Conservation (phyloP, 2,113 vertebrate species). For the Burhinus oedicnemus region DNA sequence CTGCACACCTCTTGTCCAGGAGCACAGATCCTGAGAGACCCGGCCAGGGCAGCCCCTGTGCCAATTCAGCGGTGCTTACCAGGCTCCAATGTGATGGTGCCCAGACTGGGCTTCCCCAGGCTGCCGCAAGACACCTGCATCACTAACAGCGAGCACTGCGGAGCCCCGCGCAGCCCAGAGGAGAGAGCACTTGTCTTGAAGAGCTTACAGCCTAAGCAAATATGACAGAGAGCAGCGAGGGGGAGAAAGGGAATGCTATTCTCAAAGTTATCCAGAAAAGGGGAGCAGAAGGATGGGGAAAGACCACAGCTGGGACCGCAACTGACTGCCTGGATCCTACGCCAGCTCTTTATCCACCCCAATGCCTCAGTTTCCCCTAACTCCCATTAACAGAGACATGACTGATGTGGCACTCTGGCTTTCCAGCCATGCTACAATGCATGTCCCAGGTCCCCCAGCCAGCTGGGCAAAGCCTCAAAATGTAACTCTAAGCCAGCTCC, state of each 20-base stretch:
- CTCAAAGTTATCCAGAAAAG: neutral
- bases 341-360: neutral
- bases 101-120: neutral
- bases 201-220: neutral
- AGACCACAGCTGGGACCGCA: neutral
- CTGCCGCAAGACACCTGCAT: neutral
- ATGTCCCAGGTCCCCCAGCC: neutral
- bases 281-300: neutral
- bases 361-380: neutral
- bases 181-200: neutral
- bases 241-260: neutral
- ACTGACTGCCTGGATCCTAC: neutral
- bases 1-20: accelerated
- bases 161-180: neutral
- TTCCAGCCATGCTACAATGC: neutral
- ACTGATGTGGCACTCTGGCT: neutral
- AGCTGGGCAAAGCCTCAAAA: neutral
- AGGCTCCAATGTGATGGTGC: neutral
- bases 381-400: neutral
- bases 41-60: neutral
- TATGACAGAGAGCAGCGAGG: neutral
- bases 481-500: neutral
- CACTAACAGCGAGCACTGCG: neutral
- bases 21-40: accelerated
- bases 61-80: neutral